A percentile compares a stretch with the other conserved stretches of the same genome.
These are phyloP conservation scores for Argya squamiceps DNA, from an alignment of 2,797 vertebrate genomes.

Conservation along the genomic window DNA sequence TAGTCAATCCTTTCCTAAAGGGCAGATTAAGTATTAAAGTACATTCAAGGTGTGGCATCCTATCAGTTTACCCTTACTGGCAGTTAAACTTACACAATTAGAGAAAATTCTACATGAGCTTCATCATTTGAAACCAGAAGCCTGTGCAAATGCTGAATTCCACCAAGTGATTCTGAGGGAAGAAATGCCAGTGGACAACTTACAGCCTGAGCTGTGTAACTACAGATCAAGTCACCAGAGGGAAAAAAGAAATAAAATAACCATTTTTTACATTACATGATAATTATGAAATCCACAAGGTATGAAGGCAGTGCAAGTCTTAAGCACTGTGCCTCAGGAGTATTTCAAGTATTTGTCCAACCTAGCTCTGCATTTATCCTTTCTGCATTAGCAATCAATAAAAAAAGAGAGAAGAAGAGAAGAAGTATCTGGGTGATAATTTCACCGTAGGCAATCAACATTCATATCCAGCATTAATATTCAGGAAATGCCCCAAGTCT, in stretches of 20 bases:
- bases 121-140: neutral
- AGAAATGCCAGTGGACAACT: neutral
- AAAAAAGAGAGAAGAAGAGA: neutral
- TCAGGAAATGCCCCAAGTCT: slow-evolving; percentile 58
- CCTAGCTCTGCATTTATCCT: neutral
- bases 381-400: neutral
- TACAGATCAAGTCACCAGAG: neutral
- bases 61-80: neutral
- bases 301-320: neutral
- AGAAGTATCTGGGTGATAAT: neutral
- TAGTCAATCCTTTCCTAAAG: neutral
- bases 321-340: neutral
- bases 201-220: neutral
- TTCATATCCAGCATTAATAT: slow-evolving; percentile 53
- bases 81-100: slow-evolving; percentile 11
- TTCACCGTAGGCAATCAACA: slow-evolving; percentile 24
- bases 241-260: neutral
- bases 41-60: neutral
- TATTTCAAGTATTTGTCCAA: neutral
- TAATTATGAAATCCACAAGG: neutral
- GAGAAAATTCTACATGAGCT: neutral
- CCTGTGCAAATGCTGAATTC: neutral
- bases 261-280: neutral
- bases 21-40: slow-evolving; percentile 39
- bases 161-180: neutral